These are phyloP conservation scores for Thymelicus sylvestris DNA, from an alignment of 2,888 invertebrate genomes.

Conservation along the genomic window DNA sequence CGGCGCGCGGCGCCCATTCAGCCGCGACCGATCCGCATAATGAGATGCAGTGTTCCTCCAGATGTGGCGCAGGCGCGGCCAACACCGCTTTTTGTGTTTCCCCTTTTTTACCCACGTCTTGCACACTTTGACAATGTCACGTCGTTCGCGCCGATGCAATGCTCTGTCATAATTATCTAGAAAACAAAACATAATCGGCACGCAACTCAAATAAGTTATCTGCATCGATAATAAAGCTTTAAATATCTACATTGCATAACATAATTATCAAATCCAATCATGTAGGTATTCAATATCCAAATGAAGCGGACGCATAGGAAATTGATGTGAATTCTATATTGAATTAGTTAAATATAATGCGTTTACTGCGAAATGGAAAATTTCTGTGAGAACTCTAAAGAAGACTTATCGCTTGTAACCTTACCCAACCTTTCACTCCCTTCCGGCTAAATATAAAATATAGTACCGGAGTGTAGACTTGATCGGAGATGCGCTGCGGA, in stretches of 20 bases:
- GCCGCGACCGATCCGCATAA: constrained; percentile 76
- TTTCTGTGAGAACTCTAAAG: background rate
- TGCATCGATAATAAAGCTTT: background rate
- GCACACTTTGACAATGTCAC: constrained; percentile 52
- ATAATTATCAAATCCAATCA: background rate
- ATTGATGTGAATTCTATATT: background rate
- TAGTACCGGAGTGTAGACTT: constrained; percentile 48
- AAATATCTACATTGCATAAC: background rate
- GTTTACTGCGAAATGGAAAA: background rate
- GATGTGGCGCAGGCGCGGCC: constrained; percentile 81
- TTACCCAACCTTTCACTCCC: constrained; percentile 28
- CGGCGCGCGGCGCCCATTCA: constrained; percentile 58
- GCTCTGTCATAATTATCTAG: constrained; percentile 12
- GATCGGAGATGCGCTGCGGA: constrained; percentile 55
- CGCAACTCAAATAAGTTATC: background rate
- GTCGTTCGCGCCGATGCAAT: constrained; percentile 42
- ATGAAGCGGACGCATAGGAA: background rate
- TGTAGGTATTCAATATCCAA: background rate
- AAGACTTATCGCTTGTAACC: constrained; percentile 26
- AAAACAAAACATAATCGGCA: constrained; percentile 38
- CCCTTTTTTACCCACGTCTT: constrained; percentile 56
- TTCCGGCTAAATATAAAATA: constrained; percentile 50
- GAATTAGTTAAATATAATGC: background rate
- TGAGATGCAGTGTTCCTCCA: constrained; percentile 79
- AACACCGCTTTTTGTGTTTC: constrained; percentile 70